Conservation (phyloP, 2,113 vertebrate species). For the Grammomys dolichurus region DNA sequence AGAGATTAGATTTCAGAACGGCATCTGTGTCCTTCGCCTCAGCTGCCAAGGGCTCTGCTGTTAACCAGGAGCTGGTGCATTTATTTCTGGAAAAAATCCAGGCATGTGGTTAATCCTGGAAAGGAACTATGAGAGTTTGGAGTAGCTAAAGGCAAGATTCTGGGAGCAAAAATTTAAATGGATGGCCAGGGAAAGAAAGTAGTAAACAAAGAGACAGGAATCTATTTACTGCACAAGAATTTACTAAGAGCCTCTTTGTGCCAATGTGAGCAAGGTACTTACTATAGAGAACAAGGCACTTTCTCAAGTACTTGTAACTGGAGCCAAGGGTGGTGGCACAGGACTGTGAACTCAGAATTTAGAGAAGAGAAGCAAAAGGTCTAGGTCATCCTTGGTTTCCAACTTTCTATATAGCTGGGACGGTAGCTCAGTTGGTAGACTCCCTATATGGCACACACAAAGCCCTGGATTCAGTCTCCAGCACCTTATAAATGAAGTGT, state of each 20-base stretch:
- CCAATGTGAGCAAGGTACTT: background rate
- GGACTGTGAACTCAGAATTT: background rate
- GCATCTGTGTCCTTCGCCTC: slow-evolving; percentile 48
- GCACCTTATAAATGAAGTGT: no score
- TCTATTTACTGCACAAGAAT: background rate
- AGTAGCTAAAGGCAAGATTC: background rate
- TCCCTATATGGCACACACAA: no score
- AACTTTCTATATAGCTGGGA: background rate
- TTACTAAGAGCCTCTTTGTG: background rate
- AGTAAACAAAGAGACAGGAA: background rate
- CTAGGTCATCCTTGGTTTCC: background rate
- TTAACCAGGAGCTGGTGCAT: slow-evolving; percentile 57
- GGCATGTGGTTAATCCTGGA: slow-evolving; percentile 40
- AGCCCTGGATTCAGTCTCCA: background rate
- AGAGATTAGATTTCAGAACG: slow-evolving; percentile 61
- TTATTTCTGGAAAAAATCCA: slow-evolving; percentile 60
- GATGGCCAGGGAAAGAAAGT: slow-evolving; percentile 12
- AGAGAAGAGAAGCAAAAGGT: background rate
- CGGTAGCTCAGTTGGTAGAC: background rate
- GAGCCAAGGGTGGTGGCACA: background rate
- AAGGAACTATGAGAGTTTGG: slow-evolving; percentile 33
- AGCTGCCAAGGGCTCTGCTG: slow-evolving; percentile 36
- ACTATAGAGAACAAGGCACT: background rate
- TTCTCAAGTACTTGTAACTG: background rate
- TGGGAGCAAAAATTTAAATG: slow-evolving; percentile 1